These are phyloP conservation scores for Carcharodon carcharias DNA, from an alignment of 2,797 vertebrate species.

Conservation along the genomic window DNA sequence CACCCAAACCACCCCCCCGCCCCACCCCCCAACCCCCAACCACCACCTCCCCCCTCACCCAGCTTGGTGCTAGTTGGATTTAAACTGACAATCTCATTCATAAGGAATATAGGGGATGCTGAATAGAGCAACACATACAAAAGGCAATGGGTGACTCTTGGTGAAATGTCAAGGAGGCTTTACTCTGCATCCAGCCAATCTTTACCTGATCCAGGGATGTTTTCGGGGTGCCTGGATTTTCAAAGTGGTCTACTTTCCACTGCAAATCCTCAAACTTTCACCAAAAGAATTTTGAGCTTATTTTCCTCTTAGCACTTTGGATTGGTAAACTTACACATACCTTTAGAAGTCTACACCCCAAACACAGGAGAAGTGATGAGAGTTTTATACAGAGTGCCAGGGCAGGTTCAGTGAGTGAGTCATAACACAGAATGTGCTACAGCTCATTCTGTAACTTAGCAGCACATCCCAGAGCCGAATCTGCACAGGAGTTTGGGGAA, in stretches of 20 bases:
- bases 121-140: no score
- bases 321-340: background rate
- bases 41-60: background rate
- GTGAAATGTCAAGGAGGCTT: background rate
- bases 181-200: no score
- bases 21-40: no score
- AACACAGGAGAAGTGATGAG: no score
- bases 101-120: background rate
- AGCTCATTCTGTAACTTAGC: background rate
- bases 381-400: background rate
- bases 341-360: background rate
- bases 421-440: background rate
- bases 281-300: background rate
- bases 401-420: background rate
- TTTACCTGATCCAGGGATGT: no score
- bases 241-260: background rate
- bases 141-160: no score
- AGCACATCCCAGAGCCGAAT: background rate
- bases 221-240: background rate
- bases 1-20: fast-evolving
- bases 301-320: constrained; percentile 2
- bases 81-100: background rate
- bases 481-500: background rate
- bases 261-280: background rate
- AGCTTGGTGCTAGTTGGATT: background rate